phyloP scores from a whole-genome alignment of 2,888 invertebrate genomes.

The Leptopilina syphax region DNA sequence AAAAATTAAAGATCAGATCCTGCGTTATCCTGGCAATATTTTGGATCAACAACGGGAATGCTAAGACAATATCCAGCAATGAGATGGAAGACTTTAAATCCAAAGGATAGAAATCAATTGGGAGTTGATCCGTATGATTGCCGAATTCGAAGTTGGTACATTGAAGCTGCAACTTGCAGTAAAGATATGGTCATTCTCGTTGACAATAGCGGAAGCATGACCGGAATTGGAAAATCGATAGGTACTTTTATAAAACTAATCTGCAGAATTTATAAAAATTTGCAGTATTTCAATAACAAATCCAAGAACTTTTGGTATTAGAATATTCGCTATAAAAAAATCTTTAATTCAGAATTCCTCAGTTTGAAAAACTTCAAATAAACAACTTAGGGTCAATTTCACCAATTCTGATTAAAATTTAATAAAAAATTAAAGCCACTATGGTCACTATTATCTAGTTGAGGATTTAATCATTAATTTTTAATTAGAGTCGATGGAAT shows the following conservation, averaged over 20 bases:
- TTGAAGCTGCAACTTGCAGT: constrained; percentile 97
- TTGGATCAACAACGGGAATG: constrained; percentile 95
- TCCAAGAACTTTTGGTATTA: too few relatives aligned
- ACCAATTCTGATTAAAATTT: too few relatives aligned
- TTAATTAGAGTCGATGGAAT: too few relatives aligned
- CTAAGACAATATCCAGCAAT: constrained; percentile 91
- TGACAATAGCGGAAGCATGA: constrained; percentile 98
- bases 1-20: constrained; percentile 83
- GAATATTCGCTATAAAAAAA: too few relatives aligned
- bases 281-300: too few relatives aligned
- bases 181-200: constrained; percentile 97
- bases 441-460: too few relatives aligned
- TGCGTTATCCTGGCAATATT: constrained; percentile 97
- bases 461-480: too few relatives aligned
- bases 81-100: constrained; percentile 65
- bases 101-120: constrained; percentile 52
- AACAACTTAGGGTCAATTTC: too few relatives aligned
- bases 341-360: too few relatives aligned
- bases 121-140: constrained; percentile 92
- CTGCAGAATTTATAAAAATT: too few relatives aligned
- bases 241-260: constrained; percentile 58
- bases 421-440: too few relatives aligned
- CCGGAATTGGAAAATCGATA: constrained; percentile 85
- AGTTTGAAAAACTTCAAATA: too few relatives aligned
- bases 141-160: constrained; percentile 95